Evolutionary conservation across 2,888 invertebrate genomes (phyloP).

Genomic region (Drosophila mettleri): DNA sequence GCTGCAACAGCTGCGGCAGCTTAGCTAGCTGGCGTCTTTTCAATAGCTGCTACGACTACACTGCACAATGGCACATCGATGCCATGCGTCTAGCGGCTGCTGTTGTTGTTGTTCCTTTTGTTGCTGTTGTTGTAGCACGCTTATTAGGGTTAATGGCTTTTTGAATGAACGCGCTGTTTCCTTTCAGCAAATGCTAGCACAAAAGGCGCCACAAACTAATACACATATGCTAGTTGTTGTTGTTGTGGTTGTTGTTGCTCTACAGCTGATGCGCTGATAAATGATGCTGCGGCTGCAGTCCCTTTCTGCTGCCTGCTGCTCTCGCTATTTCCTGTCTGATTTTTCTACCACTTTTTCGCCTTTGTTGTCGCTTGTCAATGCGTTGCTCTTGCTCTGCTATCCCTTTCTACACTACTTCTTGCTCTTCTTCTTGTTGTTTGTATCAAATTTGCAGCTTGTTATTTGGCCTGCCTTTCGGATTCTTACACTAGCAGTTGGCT

Average conservation of each 20-base stretch:
- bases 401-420: constrained; percentile 1
- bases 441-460: constrained; percentile 70
- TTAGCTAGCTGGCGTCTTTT: constrained; percentile 33
- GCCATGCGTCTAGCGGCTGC: constrained; percentile 19
- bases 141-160: constrained; percentile 78
- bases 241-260: constrained; percentile 22
- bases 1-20: constrained; percentile 16
- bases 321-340: constrained; percentile 17
- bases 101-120: constrained; percentile 13
- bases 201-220: constrained; percentile 46
- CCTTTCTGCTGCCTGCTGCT: background rate
- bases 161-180: constrained; percentile 76
- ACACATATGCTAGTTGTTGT: constrained; percentile 54
- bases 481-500: constrained; percentile 26
- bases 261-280: constrained; percentile 73
- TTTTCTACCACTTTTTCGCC: constrained; percentile 8
- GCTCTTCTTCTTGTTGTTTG: constrained; percentile 22
- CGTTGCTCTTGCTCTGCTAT: constrained; percentile 29
- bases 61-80: constrained; percentile 56
- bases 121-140: constrained; percentile 47
- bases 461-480: constrained; percentile 28
- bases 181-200: constrained; percentile 64
- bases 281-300: constrained; percentile 65
- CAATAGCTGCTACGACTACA: constrained; percentile 15
- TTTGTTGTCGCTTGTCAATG: constrained; percentile 70